Evolutionary conservation across 2,888 invertebrate genomes (phyloP), one percentile per base, ranked within the genome.

Genomic region (Eupithecia subumbrata): DNA sequence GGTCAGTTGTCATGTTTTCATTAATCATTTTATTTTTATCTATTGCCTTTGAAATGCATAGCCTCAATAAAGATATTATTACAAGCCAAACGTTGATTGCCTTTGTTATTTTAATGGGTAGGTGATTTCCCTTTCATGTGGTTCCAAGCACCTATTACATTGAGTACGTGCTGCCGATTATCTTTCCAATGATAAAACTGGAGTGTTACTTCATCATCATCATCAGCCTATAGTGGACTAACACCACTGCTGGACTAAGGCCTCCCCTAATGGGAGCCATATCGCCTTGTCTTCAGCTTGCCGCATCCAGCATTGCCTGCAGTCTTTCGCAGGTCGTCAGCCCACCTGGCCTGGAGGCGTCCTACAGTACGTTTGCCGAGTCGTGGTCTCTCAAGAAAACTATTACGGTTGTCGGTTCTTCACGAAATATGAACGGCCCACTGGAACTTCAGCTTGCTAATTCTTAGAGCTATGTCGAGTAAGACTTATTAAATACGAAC

Each of bases 401-500:
- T 8, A 9, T 40, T 40, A 40, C 40, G 9, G 11, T 40, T 40
- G 0, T 40, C 40, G 40, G 40, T 40, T 40, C 11, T 40, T 9
- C 40, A 9, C 9, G 40, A 9, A 9, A 34, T 34, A 34, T 34
- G 34, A 5, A 2, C 34, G 40, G 40, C 8, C 40, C 9, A 40
- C 40, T 40, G 9, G 1, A 8, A 40, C 11, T 40, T 40, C 40
- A 40, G 34, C 37, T 37, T 37, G 30, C 37, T 37, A 37, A 37
- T 37, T 37, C 37, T 37, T 7, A 37, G 7, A 37, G 37, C 48
- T 48, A 45, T 14, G 5, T 45, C 14, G 14, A 16, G 16, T 43
- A 16, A 5, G 5, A 16, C 14, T 45, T 14, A 14, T 16, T 45
- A 16, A n/a, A 25, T 72, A 81, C 91, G 80, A 90, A 98, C 98